Conservation (phyloP, 2,113 vertebrate genomes). For the Chionomys nivalis region DNA sequence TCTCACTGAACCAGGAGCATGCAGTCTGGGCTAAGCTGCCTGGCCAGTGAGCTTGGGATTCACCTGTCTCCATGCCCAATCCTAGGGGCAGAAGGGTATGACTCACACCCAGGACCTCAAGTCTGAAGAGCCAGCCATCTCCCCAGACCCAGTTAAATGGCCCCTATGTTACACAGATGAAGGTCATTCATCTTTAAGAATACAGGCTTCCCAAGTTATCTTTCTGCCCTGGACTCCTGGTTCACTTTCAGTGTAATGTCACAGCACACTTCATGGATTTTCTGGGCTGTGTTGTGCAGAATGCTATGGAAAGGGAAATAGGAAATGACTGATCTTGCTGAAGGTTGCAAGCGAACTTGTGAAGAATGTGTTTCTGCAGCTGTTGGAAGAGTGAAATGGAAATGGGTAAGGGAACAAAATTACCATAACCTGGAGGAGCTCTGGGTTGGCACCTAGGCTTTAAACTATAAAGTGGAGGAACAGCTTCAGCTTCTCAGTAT, state of each 20-base stretch:
- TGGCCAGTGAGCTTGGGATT: neutral
- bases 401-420: accelerated
- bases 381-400: neutral
- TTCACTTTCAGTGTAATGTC: neutral
- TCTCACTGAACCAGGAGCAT: neutral
- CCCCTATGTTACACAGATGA: neutral
- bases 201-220: neutral
- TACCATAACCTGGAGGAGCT: neutral
- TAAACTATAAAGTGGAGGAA: neutral
- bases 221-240: neutral
- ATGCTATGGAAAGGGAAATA: no score
- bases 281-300: neutral
- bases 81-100: neutral
- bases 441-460: neutral
- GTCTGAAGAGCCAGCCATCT: neutral
- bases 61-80: neutral
- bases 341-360: neutral
- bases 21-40: neutral
- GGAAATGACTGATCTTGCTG: no score
- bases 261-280: neutral
- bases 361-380: neutral
- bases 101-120: neutral
- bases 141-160: neutral
- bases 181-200: neutral
- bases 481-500: neutral